phyloP scores from a whole-genome alignment of 2,797 vertebrate species.

The Chaetophractus vellerosus region DNA sequence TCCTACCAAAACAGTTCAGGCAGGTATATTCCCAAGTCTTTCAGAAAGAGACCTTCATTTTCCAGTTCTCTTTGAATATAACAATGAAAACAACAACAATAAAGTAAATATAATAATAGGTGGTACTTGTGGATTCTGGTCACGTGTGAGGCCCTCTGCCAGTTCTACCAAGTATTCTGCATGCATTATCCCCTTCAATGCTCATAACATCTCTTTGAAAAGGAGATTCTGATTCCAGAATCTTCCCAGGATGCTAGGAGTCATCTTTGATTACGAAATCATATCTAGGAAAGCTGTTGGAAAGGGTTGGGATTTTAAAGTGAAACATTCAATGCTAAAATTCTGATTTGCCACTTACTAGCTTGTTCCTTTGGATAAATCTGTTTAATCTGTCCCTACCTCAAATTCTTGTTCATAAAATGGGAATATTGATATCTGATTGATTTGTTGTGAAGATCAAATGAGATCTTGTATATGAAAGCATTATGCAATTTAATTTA shows the following conservation, averaged over 20 bases:
- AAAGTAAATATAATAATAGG: background rate
- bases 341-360: background rate
- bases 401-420: background rate
- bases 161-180: background rate
- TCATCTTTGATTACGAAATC: constrained; percentile 24
- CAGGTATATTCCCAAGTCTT: constrained; percentile 2
- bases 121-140: background rate
- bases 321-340: background rate
- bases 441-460: background rate
- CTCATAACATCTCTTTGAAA: background rate
- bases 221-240: background rate
- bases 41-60: background rate
- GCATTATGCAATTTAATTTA: too few relatives aligned
- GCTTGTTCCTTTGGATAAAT: background rate
- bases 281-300: background rate
- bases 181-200: background rate
- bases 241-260: background rate
- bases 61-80: constrained; percentile 46
- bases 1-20: background rate
- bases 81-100: background rate
- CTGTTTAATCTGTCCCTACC: background rate
- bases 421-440: background rate
- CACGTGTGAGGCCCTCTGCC: background rate
- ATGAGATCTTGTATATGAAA: background rate
- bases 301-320: background rate